Conservation (phyloP, 1,140 invertebrate species). For the Colletes latitarsis region DNA sequence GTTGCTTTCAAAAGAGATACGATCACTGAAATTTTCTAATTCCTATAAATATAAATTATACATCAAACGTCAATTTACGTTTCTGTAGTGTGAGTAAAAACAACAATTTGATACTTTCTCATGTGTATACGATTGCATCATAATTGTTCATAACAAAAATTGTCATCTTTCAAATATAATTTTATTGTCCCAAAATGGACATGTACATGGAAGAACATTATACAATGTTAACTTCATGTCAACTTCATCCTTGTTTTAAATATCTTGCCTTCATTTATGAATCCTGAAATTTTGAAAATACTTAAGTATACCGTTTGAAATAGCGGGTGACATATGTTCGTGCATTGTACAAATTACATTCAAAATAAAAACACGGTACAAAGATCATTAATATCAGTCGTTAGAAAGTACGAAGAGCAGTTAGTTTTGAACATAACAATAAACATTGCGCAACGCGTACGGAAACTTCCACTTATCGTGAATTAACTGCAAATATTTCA, state of each 20-base stretch:
- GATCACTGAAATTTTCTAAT: slow-evolving; percentile 2
- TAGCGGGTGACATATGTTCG: slow-evolving; percentile 1
- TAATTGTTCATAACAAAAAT: slow-evolving; percentile 27
- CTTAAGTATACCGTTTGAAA: not conserved
- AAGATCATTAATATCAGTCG: not conserved
- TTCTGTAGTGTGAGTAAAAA: not conserved
- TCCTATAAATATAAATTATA: slow-evolving; percentile 27
- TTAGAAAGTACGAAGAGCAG: not conserved
- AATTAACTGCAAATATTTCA: not conserved
- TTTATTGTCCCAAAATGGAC: not conserved
- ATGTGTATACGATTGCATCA: not conserved
- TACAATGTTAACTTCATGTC: slow-evolving; percentile 19
- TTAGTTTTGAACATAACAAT: not conserved
- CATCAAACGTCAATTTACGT: not conserved
- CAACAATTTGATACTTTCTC: not conserved
- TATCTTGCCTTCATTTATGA: not conserved
- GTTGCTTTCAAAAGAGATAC: slow-evolving; percentile 6
- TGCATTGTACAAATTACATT: not conserved
- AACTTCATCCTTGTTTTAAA: slow-evolving; percentile 8
- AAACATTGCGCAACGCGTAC: not conserved
- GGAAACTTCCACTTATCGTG: not conserved
- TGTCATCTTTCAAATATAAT: slow-evolving; percentile 52
- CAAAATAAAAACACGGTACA: not conserved
- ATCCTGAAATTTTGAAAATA: slow-evolving; percentile 6
- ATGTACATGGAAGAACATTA: not conserved